phyloP scores from a whole-genome alignment of 53 echinoderm and acorn worm genomes.

The Apostichopus leukothele region DNA sequence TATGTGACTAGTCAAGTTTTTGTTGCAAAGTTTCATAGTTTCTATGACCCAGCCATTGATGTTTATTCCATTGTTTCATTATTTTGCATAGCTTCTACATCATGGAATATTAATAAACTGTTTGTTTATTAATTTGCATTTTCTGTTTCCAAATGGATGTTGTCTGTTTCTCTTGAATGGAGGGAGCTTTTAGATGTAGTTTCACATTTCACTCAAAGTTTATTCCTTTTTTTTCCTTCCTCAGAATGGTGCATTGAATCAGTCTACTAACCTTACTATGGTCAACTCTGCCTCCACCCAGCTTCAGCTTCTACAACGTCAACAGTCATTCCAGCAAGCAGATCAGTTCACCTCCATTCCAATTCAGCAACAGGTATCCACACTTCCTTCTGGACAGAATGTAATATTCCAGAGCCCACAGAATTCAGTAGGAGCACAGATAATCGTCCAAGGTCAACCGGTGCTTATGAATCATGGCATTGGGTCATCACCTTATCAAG shows the following conservation, averaged over 20 bases:
- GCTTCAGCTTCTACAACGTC: constrained; percentile 58
- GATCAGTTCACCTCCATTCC: constrained; percentile 50
- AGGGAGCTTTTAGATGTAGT: not conserved
- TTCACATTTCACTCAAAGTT: not conserved
- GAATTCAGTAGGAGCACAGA: constrained; percentile 11
- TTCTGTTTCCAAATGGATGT: too few relatives aligned
- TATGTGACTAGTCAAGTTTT: too few relatives aligned
- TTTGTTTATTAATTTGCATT: too few relatives aligned
- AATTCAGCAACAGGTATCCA: constrained; percentile 55
- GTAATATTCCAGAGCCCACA: constrained; percentile 5
- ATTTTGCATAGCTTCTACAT: too few relatives aligned
- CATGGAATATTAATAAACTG: too few relatives aligned
- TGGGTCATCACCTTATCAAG: constrained; percentile 16
- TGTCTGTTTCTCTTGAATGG: too few relatives aligned
- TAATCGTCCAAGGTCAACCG: constrained; percentile 32
- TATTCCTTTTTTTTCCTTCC: not conserved
- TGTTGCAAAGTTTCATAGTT: too few relatives aligned
- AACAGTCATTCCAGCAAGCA: constrained; percentile 62
- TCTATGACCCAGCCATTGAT: too few relatives aligned
- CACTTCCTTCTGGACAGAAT: constrained; percentile 8
- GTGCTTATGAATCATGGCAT: constrained; percentile 29
- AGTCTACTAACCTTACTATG: not conserved
- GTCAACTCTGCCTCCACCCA: constrained; percentile 39
- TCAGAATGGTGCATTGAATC: constrained; percentile 27
- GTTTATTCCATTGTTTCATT: too few relatives aligned